Evolutionary conservation across 1,140 invertebrate genomes (phyloP), one percentile per base, ranked within the genome.

Genomic region (Anthonomus grandis): DNA sequence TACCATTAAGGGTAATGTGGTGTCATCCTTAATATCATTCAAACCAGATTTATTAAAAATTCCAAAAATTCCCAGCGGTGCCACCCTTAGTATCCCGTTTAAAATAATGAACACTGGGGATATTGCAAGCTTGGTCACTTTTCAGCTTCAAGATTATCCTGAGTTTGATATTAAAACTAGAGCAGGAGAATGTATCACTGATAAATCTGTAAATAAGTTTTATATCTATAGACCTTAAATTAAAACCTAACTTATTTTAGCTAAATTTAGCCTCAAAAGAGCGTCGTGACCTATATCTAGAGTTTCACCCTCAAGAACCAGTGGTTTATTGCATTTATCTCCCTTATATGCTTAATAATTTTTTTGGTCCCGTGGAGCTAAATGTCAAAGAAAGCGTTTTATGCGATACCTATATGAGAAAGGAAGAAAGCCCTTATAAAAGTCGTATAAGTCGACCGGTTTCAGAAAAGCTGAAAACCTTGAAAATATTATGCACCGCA

Each of bases 271-370:
- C 54, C 9, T 48, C 59, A 1, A 27, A 56, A 2, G 50, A 63
- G 50, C 25, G 36, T 5, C 57, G 46, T 25, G 38, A 49, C 9
- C 24, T 65, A 1, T 53, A 23, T 45, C 23, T 65, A 5, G 61
- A 63, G 19, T 67, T 63, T 22, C 22, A 58, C n/a, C 63, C 65
- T 0, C 21, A 53, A 9, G 61, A 67, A 36, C 42, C 59, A 8
- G 42, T 57, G 12, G 59, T 57, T 9, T 64, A 63, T 19, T 53
- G 53, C 4, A 53, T 67, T 1, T 65, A 52, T 25, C 25, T 67
- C 6, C 65, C 65, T 0, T 56, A 57, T 9, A 50, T 58, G 17
- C 36, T 62, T 13, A 62, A 62, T 31, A 41, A 22, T 19, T 27
- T 55, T 3, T 9, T 62, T 1, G 60, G 60, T n/a, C 60, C 60